phyloP scores from a whole-genome alignment of 2,797 vertebrate species.

The Halcyon smyrnensis region DNA sequence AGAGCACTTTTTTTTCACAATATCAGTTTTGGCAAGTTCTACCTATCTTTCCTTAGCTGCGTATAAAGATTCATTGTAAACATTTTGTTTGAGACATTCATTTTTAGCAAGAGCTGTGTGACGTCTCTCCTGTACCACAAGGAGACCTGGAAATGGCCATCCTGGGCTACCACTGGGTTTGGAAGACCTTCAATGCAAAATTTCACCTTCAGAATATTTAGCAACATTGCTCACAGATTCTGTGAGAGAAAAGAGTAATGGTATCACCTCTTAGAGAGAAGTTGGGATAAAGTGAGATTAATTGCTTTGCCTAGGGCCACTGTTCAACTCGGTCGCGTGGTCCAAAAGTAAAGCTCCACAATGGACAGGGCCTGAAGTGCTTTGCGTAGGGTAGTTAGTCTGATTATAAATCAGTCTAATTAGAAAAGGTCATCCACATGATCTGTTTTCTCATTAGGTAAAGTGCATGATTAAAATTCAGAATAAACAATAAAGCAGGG shows the following conservation, averaged over 20 bases:
- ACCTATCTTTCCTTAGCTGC: not conserved
- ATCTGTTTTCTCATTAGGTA: not conserved
- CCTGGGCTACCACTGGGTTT: not conserved
- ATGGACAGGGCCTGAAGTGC: not conserved
- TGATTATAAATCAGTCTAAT: not conserved
- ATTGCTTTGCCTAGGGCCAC: not conserved
- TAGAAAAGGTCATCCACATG: not conserved
- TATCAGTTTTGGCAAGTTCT: not conserved
- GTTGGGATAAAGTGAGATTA: not conserved
- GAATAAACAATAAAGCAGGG: not conserved
- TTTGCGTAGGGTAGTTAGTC: not conserved
- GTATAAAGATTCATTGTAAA: not conserved
- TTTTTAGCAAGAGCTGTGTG: not conserved
- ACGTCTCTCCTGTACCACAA: not conserved
- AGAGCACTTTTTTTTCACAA: not conserved
- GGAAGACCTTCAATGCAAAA: not conserved
- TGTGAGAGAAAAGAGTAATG: not conserved
- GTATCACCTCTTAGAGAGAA: not conserved
- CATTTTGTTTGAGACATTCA: not conserved
- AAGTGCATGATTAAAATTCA: not conserved
- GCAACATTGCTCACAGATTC: accelerated
- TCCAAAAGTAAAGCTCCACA: not conserved
- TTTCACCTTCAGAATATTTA: not conserved
- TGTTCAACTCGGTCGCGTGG: not conserved
- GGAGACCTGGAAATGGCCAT: not conserved